Evolutionary conservation across 2,113 vertebrate species (phyloP), one percentile per base, ranked within the genome.

Genomic region (Tetrax tetrax): DNA sequence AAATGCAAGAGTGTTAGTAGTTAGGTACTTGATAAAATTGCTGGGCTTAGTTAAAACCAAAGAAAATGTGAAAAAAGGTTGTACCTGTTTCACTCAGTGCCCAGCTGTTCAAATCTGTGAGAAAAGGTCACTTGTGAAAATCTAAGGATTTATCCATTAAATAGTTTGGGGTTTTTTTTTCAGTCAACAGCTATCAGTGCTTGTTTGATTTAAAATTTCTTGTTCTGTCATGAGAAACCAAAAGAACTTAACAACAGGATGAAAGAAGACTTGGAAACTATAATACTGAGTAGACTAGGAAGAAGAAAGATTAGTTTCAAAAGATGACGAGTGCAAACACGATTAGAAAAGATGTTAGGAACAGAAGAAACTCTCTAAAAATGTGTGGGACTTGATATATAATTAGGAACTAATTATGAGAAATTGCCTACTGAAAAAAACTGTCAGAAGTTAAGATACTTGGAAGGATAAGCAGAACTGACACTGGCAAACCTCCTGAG

Each of bases 351-450:
- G 74, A 41, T 13, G 4, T 90, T 93, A 74, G 24, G 50, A 91
- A 87, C 35, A 82, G 70, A 94, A 72, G 66, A 90, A 85, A 83
- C 63, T 83, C 38, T 70, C 12, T 87, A 38, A 95, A 87, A 91
- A 66, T 43, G 23, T 88, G 85, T 80, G 50, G 82, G 63, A 70
- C 79, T 93, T 91, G 48, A 61, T 82, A 75, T n/a, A 41, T 76
- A 91, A 78, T 97, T 96, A 88, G 63, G 66, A 94, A 83, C 87
- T 95, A 88, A 96, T 94, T 95, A 80, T 47, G 84, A 88, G 47
- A 93, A 83, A 87, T 94, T 94, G 63, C 45, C 35, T 82, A 18
- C 83, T 92, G 83, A 53, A 82, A 63, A 63, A 86, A 87, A 29
- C 19, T 89, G 65, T 91, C 65, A 84, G 56, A 94, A 85, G 43